Percentiles rank a stretch among this genome's conserved stretches.
phyloP scores from a whole-genome alignment of 1,140 invertebrate species.

The Dolichoris vasculosae region DNA sequence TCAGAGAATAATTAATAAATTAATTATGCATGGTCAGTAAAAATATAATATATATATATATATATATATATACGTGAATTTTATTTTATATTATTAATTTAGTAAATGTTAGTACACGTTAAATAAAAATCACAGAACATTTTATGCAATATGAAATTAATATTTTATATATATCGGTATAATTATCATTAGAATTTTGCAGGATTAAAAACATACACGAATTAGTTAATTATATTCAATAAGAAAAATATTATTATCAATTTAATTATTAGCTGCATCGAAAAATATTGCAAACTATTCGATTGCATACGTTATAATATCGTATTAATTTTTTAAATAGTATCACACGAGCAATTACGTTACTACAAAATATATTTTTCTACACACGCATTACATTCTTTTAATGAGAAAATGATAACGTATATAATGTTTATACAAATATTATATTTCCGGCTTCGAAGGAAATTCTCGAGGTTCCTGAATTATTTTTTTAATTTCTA shows the following conservation, averaged over 20 bases:
- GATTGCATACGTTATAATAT: neutral
- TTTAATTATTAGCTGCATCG: neutral
- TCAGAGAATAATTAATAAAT: too few species aligned
- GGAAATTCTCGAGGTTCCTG: too few species aligned
- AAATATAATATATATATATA: too few species aligned
- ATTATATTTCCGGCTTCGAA: too few species aligned
- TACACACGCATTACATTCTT: neutral
- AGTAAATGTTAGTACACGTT: neutral
- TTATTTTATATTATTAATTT: too few species aligned
- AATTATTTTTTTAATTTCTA: too few species aligned
- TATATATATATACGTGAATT: too few species aligned
- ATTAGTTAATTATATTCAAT: constrained; percentile 9
- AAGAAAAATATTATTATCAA: neutral
- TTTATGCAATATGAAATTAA: neutral
- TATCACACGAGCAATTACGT: neutral
- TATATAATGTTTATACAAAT: too few species aligned
- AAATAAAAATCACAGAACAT: neutral
- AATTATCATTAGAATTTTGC: neutral
- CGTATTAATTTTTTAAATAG: neutral
- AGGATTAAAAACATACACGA: neutral
- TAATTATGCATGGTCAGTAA: too few species aligned
- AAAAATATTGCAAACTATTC: neutral
- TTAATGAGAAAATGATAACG: neutral
- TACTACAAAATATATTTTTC: neutral
- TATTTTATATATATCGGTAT: neutral